Evolutionary conservation across 2,797 vertebrate species (phyloP), one percentile per base, ranked within the genome.

Genomic region (Malacoctenus gilli): DNA sequence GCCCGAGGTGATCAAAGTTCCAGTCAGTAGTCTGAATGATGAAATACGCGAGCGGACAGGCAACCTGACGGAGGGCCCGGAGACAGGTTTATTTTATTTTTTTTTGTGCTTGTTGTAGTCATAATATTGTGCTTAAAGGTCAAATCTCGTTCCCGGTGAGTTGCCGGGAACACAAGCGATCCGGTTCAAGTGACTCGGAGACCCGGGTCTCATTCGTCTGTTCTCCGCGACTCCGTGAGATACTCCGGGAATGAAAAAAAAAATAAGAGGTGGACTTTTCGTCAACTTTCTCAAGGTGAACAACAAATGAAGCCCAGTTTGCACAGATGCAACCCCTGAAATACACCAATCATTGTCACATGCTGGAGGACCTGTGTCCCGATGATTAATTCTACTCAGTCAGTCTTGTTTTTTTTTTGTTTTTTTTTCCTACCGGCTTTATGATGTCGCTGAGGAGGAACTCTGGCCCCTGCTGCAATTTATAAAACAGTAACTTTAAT

Each of bases 401-500:
- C 72, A 64, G 49, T 32, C 68, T 28, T 66, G 76, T 72, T 61
- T 60, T 46, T 68, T 66, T 78, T 72, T 61, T 60, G 48, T 68
- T 28, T 28, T 28, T 28, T 9, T n/a, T n/a, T n/a, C n/a, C n/a
- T n/a, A n/a, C 25, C 14, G 31, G 51, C 16, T 59, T 76, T 53
- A 40, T 68, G 54, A 55, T 49, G 47, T 31, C 2, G 20, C 46
- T 60, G 34, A 44, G 35, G 58, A 22, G 37, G 40, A 63, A 35
- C 21, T 36, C 34, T 68, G 63, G 68, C 51, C 68, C 39, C 60
- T 3, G 34, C 61, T 49, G 66, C 73, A 32, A 59, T 70, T 80
- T 73, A 21, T 68, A 38, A 63, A 81, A 72, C 32, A 35, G 69
- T 69, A 79, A 76, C 57, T 15, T 82, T 79, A 83, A 84, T 82